Conservation (phyloP, 2,797 vertebrate species). For the Limnodromus scolopaceus region DNA sequence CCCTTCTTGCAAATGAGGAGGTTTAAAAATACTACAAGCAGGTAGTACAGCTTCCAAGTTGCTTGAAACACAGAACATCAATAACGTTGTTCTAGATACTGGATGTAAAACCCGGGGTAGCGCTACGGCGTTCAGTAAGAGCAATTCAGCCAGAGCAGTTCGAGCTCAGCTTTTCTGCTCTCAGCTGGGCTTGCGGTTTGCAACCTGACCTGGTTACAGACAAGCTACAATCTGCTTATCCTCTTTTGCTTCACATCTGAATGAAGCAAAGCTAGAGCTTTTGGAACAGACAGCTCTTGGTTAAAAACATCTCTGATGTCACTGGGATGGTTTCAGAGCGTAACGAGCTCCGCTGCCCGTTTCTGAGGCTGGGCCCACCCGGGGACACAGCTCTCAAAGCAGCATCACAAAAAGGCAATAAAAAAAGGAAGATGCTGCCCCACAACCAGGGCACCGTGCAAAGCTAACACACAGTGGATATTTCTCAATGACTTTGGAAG, state of each 20-base stretch:
- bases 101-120: background rate
- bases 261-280: background rate
- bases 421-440: background rate
- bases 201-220: conserved; percentile 6
- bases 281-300: background rate
- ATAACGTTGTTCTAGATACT: background rate
- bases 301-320: background rate
- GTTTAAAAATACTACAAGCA: background rate
- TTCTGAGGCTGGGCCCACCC: background rate
- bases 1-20: background rate
- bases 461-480: background rate
- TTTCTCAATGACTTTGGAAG: background rate
- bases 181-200: background rate
- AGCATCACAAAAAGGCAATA: background rate
- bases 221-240: background rate
- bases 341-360: background rate
- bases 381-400: background rate
- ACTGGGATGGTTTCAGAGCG: background rate
- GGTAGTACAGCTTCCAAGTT: background rate
- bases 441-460: background rate
- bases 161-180: background rate
- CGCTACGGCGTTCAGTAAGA: background rate
- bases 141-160: background rate
- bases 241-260: background rate
- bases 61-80: background rate